These are phyloP conservation scores for Crematogaster levior DNA, from an alignment of 2,888 invertebrate species.

Conservation along the genomic window DNA sequence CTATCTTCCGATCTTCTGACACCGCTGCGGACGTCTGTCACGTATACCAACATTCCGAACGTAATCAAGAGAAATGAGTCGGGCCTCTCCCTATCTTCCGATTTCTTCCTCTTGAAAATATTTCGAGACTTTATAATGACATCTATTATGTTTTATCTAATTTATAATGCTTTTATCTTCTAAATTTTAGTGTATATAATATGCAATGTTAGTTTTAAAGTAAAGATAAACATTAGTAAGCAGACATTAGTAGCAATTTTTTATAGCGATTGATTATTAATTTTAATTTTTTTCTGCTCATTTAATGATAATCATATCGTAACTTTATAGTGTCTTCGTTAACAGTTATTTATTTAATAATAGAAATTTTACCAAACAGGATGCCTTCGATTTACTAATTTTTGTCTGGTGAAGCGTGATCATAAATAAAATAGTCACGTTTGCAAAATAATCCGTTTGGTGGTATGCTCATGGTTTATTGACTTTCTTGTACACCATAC, in stretches of 20 bases:
- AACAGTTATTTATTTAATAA: background rate
- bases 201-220: background rate
- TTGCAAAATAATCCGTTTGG: constrained; percentile 12
- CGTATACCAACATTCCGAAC: background rate
- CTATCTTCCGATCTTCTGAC: constrained; percentile 30
- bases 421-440: background rate
- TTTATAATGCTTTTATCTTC: background rate
- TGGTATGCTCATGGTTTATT: constrained; percentile 45
- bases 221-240: background rate
- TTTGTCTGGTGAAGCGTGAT: background rate
- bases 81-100: background rate
- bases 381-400: background rate
- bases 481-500: constrained; percentile 25
- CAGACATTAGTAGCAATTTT: background rate
- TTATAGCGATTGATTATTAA: background rate
- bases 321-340: background rate
- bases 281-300: background rate
- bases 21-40: constrained; percentile 16
- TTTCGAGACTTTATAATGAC: background rate
- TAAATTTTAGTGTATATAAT: background rate
- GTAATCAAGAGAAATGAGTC: background rate
- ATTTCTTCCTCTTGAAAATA: constrained; percentile 11
- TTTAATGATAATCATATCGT: background rate
- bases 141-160: background rate
- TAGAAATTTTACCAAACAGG: background rate